phyloP scores from a whole-genome alignment of 2,888 invertebrate species.

The Thyatira batis region DNA sequence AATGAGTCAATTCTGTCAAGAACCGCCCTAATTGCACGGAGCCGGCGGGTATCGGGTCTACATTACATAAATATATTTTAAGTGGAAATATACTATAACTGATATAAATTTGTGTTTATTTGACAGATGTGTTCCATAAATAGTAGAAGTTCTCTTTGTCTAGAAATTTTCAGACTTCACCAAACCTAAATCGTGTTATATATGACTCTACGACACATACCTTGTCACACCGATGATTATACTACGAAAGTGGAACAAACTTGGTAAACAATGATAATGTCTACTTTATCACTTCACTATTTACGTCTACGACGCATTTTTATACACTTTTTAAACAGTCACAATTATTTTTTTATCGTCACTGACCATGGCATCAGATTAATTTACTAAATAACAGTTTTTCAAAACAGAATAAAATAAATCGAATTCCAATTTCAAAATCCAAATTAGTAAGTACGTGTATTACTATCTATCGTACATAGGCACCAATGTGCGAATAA shows the following conservation, averaged over 20 bases:
- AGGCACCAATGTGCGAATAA: conserved; percentile 48
- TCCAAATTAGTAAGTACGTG: not conserved
- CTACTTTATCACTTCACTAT: conserved; percentile 61
- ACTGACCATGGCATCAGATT: not conserved
- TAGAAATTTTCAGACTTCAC: not conserved
- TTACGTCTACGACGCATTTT: conserved; percentile 73
- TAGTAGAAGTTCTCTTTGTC: not conserved
- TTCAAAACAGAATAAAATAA: not conserved
- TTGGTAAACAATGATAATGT: conserved; percentile 66
- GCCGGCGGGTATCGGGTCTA: too few relatives aligned
- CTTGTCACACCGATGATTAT: conserved; percentile 54
- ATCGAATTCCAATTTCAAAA: not conserved
- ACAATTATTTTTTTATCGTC: conserved; percentile 1
- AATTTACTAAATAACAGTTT: not conserved
- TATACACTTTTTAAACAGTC: conserved; percentile 27
- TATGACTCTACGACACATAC: conserved; percentile 37
- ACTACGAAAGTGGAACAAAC: conserved; percentile 60
- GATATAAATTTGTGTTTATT: not conserved
- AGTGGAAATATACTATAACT: too few relatives aligned
- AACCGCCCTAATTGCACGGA: too few relatives aligned
- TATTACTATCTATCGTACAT: conserved; percentile 9
- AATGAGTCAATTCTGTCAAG: too few relatives aligned
- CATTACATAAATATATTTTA: too few relatives aligned
- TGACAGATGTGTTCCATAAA: not conserved
- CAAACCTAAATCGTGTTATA: not conserved